Conservation (phyloP, 2,113 vertebrate species). For the Pelvicachromis taeniatus region DNA sequence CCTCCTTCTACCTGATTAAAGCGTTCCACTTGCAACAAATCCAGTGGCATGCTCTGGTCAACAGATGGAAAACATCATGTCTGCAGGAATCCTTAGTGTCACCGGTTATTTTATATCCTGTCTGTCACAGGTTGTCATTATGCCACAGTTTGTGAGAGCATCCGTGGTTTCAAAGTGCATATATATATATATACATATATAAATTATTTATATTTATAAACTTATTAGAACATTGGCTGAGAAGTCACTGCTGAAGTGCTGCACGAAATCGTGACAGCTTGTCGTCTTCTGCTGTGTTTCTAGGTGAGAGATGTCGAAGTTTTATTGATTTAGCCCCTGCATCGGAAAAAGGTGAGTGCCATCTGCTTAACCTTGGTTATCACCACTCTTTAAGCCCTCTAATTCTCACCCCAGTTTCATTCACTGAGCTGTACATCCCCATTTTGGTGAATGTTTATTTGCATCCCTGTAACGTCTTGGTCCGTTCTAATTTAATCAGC, state of each 20-base stretch:
- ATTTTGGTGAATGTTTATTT: neutral
- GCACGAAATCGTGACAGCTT: neutral
- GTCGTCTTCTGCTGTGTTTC: conserved; percentile 39
- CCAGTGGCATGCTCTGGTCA: neutral
- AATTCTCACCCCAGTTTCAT: neutral
- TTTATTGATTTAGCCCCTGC: conserved; percentile 93
- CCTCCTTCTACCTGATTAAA: conserved; percentile 64
- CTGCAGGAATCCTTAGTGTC: neutral
- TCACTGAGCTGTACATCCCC: neutral
- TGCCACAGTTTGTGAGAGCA: neutral
- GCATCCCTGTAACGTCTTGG: neutral
- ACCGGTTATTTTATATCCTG: neutral
- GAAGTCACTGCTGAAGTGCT: neutral
- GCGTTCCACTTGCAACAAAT: conserved; percentile 50
- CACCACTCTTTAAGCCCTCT: neutral
- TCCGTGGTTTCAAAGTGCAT: neutral
- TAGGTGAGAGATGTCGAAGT: conserved; percentile 91
- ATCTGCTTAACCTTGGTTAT: neutral
- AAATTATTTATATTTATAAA: neutral
- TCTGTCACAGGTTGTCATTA: neutral
- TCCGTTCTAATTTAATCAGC: neutral
- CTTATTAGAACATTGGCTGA: neutral
- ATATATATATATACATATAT: neutral
- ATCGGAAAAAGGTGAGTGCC: conserved; percentile 88
- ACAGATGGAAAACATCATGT: neutral